Evolutionary conservation across 2,797 vertebrate genomes (phyloP).

Genomic region (Aldrovandia affinis): DNA sequence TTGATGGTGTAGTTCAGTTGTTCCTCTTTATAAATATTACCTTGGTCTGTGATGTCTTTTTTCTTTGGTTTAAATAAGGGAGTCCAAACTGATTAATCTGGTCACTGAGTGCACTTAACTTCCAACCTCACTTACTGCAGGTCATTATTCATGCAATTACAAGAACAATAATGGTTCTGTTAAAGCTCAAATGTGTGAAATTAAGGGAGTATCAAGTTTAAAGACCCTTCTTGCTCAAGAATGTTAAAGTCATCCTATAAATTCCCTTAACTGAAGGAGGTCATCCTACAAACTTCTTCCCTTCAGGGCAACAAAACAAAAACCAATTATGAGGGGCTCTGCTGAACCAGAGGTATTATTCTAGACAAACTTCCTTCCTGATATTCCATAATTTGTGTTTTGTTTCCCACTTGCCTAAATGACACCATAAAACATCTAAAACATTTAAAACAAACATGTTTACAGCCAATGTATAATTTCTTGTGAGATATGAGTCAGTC

Average conservation of each 20-base stretch:
- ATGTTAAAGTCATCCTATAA: neutral
- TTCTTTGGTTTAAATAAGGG: neutral
- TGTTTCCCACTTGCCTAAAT: too few relatives aligned
- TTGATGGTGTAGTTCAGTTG: neutral
- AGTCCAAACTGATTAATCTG: slow-evolving; percentile 22
- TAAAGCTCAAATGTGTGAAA: slow-evolving; percentile 67
- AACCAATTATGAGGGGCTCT: neutral
- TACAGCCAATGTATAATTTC: neutral
- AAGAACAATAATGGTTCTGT: slow-evolving; percentile 57
- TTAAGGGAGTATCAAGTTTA: slow-evolving; percentile 60
- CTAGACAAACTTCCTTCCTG: neutral
- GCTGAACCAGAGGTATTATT: neutral
- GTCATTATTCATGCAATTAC: slow-evolving; percentile 59
- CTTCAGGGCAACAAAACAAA: neutral
- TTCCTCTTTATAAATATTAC: neutral
- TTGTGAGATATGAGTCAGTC: neutral
- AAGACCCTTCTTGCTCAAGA: slow-evolving; percentile 43
- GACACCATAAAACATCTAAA: neutral
- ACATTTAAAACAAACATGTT: neutral
- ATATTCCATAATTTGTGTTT: too few relatives aligned
- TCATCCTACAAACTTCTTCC: neutral
- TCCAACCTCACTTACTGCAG: slow-evolving; percentile 43
- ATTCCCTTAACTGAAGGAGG: neutral
- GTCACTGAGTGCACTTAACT: slow-evolving; percentile 45
- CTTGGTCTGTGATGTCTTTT: neutral